phyloP scores from a whole-genome alignment of 2,113 vertebrate genomes.

The Steatornis caripensis region DNA sequence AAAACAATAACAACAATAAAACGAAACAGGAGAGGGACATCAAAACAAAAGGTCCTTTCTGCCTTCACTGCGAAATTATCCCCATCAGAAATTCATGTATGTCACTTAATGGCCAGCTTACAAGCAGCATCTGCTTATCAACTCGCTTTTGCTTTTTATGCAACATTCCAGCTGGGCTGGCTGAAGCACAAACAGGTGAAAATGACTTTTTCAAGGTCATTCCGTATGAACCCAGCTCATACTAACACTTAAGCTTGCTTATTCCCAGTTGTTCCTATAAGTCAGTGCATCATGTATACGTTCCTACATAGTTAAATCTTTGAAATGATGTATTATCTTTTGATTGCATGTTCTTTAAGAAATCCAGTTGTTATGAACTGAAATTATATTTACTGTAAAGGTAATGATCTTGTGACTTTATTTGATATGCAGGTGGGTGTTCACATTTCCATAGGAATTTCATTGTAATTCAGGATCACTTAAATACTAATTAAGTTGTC shows the following conservation, averaged over 20 bases:
- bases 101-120: background rate
- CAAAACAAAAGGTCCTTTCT: background rate
- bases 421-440: slow-evolving; percentile 51
- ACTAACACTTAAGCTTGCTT: background rate
- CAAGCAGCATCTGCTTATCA: slow-evolving; percentile 30
- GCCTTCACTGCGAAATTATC: background rate
- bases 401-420: slow-evolving; percentile 38
- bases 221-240: background rate
- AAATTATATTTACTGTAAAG: slow-evolving; percentile 43
- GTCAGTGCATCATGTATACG: background rate
- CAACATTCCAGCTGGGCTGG: slow-evolving; percentile 26
- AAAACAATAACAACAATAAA: no score
- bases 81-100: background rate
- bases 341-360: slow-evolving; percentile 7
- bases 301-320: background rate
- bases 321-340: slow-evolving; percentile 13
- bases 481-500: slow-evolving; percentile 70
- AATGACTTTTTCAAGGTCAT: slow-evolving; percentile 45
- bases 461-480: slow-evolving; percentile 60
- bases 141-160: slow-evolving; percentile 18
- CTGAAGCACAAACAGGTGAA: slow-evolving; percentile 40
- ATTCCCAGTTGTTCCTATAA: background rate
- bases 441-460: slow-evolving; percentile 58
- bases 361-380: background rate
- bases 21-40: background rate